These are phyloP conservation scores for Sylvicola cinctus DNA, from an alignment of 2,888 invertebrate species.

Conservation along the genomic window DNA sequence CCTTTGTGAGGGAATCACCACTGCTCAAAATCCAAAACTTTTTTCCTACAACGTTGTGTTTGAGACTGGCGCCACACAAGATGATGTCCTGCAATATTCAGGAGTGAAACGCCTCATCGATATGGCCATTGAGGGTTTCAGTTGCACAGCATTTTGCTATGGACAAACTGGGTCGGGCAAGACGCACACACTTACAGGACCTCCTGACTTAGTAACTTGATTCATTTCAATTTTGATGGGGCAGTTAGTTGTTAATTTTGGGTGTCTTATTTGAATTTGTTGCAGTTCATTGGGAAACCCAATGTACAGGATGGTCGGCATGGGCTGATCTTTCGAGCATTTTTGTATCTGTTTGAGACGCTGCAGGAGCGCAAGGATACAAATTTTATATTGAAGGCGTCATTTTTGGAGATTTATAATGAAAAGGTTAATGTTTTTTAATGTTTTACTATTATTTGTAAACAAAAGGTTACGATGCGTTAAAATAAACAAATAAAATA, in stretches of 20 bases:
- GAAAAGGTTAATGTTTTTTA: slow-evolving; percentile 52
- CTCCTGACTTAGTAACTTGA: slow-evolving; percentile 51
- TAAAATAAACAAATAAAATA: too few relatives aligned
- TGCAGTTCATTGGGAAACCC: slow-evolving; percentile 39
- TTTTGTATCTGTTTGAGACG: slow-evolving; percentile 70
- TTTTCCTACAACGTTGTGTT: slow-evolving; percentile 92
- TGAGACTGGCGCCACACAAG: slow-evolving; percentile 68
- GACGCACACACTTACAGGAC: slow-evolving; percentile 87
- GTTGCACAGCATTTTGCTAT: slow-evolving; percentile 87
- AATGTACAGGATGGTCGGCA: slow-evolving; percentile 52
- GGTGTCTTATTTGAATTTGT: slow-evolving; percentile 3
- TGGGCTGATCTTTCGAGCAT: slow-evolving; percentile 76
- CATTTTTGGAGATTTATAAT: slow-evolving; percentile 90
- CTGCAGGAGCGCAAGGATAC: slow-evolving; percentile 55
- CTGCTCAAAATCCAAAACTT: slow-evolving; percentile 55
- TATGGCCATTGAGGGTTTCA: slow-evolving; percentile 88
- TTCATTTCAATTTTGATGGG: neutral
- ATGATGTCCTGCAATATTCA: slow-evolving; percentile 71
- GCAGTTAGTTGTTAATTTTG: neutral
- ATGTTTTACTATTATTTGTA: neutral
- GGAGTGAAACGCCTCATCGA: slow-evolving; percentile 78
- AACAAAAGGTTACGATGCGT: too few relatives aligned
- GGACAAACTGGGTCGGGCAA: slow-evolving; percentile 95
- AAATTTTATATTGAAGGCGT: slow-evolving; percentile 73
- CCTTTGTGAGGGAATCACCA: slow-evolving; percentile 21